A percentile compares a stretch with the other conserved stretches of the same genome.
Conservation (phyloP, 64 coral and sea anemone species). For the Montipora efflorescens region DNA sequence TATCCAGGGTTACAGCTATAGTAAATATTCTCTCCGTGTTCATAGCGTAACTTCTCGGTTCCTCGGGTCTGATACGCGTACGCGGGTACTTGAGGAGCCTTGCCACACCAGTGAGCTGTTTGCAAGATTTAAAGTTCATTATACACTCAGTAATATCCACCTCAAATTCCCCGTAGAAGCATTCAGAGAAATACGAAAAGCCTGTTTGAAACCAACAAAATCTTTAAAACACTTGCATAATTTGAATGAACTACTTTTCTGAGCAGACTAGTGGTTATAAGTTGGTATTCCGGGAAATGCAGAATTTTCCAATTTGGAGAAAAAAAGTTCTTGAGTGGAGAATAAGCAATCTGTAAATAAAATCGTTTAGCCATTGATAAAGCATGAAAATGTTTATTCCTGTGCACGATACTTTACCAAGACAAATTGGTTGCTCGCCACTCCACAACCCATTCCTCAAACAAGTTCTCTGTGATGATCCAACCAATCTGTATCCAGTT, state of each 20-base stretch:
- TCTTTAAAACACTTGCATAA: too few relatives aligned
- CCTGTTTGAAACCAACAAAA: too few relatives aligned
- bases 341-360: too few relatives aligned
- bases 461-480: conserved; percentile 45
- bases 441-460: conserved; percentile 73
- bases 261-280: too few relatives aligned
- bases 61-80: conserved; percentile 26
- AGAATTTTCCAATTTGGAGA: too few relatives aligned
- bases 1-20: conserved; percentile 39
- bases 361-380: background rate
- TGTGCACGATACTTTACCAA: conserved; percentile 14
- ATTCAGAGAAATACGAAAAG: too few relatives aligned
- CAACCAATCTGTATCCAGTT: conserved; percentile 33
- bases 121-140: background rate
- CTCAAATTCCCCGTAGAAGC: too few relatives aligned
- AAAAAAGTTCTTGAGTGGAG: too few relatives aligned
- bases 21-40: conserved; percentile 19
- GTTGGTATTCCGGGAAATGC: too few relatives aligned
- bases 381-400: background rate
- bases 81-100: background rate
- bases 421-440: conserved; percentile 53
- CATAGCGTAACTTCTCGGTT: background rate
- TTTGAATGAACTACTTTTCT: too few relatives aligned
- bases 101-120: conserved; percentile 11
- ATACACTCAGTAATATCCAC: too few relatives aligned